Evolutionary conservation across 2,888 invertebrate genomes (phyloP).

Genomic region (Periphyllus acericola): DNA sequence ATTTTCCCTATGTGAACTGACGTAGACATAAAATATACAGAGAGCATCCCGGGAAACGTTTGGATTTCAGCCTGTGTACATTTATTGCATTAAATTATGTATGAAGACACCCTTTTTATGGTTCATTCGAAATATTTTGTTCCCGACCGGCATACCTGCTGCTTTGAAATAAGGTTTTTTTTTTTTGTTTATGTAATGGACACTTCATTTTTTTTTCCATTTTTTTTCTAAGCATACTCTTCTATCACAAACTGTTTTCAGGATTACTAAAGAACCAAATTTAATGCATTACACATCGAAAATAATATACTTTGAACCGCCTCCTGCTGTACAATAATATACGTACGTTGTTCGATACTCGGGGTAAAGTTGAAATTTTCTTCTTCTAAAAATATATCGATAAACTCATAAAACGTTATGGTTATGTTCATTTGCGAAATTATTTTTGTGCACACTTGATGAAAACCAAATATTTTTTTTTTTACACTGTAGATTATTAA

Average conservation of each 20-base stretch:
- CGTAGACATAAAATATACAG: conserved; percentile 32
- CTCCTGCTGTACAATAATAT: too few relatives aligned
- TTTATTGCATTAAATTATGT: conserved; percentile 50
- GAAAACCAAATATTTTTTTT: too few relatives aligned
- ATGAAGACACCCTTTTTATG: conserved; percentile 48
- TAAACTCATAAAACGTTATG: too few relatives aligned
- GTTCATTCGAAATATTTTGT: conserved; percentile 24
- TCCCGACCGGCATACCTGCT: neutral
- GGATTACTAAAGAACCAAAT: conserved; percentile 35
- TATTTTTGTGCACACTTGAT: too few relatives aligned
- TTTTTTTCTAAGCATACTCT: neutral
- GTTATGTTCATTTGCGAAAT: too few relatives aligned
- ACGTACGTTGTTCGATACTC: too few relatives aligned
- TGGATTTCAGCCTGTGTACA: conserved; percentile 17
- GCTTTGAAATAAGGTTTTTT: conserved; percentile 3
- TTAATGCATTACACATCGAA: neutral
- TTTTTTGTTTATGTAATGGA: conserved; percentile 33
- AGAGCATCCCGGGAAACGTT: conserved; percentile 20
- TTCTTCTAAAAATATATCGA: too few relatives aligned
- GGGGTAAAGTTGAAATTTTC: too few relatives aligned
- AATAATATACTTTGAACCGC: neutral
- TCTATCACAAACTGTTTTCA: conserved; percentile 19
- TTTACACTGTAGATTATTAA: too few relatives aligned
- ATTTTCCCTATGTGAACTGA: neutral
- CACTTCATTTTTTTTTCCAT: conserved; percentile 10